phyloP scores from a whole-genome alignment of 2,797 vertebrate species.

The Odontamblyopus lacepedii region DNA sequence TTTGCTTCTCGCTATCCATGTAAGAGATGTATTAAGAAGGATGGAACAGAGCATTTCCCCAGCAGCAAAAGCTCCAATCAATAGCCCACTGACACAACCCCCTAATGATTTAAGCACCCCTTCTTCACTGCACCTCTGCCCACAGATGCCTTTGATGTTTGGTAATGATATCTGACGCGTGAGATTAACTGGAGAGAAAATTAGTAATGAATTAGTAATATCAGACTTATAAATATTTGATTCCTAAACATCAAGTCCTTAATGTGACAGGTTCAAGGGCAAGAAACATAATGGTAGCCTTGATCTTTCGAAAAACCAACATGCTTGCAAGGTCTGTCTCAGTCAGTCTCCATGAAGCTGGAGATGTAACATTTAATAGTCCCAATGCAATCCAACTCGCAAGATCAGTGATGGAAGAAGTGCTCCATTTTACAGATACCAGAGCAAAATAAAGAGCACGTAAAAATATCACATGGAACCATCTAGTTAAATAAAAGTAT shows the following conservation, averaged over 20 bases:
- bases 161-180: conserved; percentile 61
- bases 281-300: conserved; percentile 56
- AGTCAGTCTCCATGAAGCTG: conserved; percentile 38
- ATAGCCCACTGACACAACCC: conserved; percentile 38
- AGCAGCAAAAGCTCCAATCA: conserved; percentile 47
- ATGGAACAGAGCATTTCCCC: conserved; percentile 44
- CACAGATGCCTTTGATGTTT: conserved; percentile 55
- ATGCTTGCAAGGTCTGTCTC: conserved; percentile 37
- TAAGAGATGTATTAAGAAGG: conserved; percentile 33
- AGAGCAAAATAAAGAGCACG: no score
- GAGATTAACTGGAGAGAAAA: conserved; percentile 62
- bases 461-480: no score
- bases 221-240: conserved; percentile 61
- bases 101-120: conserved; percentile 45
- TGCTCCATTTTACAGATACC: no score
- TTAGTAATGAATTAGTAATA: conserved; percentile 64
- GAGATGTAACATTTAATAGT: conserved; percentile 19
- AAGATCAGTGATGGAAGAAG: background rate
- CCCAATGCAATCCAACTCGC: conserved; percentile 21
- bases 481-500: no score
- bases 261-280: conserved; percentile 58
- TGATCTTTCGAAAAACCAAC: conserved; percentile 54
- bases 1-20: background rate
- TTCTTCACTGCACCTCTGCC: conserved; percentile 45
- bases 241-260: conserved; percentile 58